These are phyloP conservation scores for Pica pica DNA, from an alignment of 2,113 vertebrate genomes.

Conservation along the genomic window DNA sequence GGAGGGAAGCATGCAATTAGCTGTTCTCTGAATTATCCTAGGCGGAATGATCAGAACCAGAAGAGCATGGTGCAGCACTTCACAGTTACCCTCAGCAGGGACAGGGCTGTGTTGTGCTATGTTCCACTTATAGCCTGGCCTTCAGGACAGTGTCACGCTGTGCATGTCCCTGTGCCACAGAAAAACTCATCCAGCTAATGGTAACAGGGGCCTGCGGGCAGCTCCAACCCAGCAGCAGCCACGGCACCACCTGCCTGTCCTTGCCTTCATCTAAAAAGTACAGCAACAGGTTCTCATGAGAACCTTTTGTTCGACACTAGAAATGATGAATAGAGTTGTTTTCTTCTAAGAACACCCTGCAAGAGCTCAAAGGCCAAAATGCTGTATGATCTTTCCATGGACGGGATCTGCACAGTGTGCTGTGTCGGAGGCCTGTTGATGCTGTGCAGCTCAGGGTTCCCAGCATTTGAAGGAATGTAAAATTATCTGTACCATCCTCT, in stretches of 20 bases:
- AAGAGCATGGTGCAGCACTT: background rate
- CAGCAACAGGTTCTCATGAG: background rate
- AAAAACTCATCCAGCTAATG: background rate
- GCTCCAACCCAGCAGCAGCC: fast-evolving
- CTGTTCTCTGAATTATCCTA: background rate
- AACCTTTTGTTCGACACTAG: background rate
- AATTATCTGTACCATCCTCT: background rate
- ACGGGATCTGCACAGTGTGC: background rate
- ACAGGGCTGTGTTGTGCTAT: background rate
- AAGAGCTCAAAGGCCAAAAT: background rate
- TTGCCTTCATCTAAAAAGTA: background rate
- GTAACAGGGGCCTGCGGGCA: fast-evolving
- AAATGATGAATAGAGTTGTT: background rate
- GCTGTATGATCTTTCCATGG: background rate
- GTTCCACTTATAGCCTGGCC: background rate
- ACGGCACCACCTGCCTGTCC: background rate
- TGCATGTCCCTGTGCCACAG: background rate
- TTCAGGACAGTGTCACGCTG: background rate
- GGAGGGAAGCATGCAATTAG: constrained; percentile 3
- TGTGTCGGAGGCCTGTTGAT: fast-evolving
- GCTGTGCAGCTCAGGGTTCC: background rate
- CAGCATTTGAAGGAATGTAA: background rate
- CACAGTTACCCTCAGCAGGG: background rate
- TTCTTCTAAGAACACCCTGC: background rate
- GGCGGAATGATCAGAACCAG: background rate